Percentiles rank a stretch among this genome's conserved stretches.
These are phyloP conservation scores for Mionectes olivaceus DNA, from an alignment of 2,797 vertebrate genomes.

Conservation along the genomic window DNA sequence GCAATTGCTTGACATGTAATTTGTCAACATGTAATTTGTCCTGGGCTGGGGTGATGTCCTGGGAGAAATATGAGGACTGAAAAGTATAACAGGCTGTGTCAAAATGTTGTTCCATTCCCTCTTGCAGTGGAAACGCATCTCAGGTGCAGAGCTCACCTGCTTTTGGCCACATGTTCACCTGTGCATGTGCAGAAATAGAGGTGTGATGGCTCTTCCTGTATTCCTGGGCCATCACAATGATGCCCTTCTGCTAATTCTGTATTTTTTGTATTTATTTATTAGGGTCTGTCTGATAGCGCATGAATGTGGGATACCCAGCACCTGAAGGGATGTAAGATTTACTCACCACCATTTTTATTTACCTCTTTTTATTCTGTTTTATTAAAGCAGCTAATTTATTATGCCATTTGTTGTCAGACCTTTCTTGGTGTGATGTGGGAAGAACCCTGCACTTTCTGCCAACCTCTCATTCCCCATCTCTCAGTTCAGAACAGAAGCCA, in stretches of 20 bases:
- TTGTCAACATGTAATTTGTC: constrained; percentile 8
- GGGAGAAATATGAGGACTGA: neutral
- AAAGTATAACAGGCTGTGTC: neutral
- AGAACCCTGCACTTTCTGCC: neutral
- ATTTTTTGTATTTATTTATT: neutral
- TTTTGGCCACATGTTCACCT: fast-evolving
- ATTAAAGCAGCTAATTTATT: neutral
- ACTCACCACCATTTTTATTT: neutral
- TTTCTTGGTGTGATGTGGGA: neutral
- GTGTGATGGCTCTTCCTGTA: neutral
- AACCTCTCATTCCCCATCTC: neutral
- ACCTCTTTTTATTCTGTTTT: neutral
- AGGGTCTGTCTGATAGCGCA: neutral
- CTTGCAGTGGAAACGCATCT: neutral
- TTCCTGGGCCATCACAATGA: neutral
- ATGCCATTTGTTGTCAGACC: neutral
- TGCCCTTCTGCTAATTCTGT: neutral
- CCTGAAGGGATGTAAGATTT: neutral
- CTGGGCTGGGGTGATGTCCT: neutral
- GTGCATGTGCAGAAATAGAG: fast-evolving
- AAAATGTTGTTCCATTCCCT: neutral
- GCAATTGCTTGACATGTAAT: neutral
- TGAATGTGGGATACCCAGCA: neutral
- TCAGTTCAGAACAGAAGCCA: neutral
- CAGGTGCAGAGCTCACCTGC: neutral